Base-by-base conservation (phyloP, 1,140 invertebrate species). In the Atta cephalotes region DNA sequence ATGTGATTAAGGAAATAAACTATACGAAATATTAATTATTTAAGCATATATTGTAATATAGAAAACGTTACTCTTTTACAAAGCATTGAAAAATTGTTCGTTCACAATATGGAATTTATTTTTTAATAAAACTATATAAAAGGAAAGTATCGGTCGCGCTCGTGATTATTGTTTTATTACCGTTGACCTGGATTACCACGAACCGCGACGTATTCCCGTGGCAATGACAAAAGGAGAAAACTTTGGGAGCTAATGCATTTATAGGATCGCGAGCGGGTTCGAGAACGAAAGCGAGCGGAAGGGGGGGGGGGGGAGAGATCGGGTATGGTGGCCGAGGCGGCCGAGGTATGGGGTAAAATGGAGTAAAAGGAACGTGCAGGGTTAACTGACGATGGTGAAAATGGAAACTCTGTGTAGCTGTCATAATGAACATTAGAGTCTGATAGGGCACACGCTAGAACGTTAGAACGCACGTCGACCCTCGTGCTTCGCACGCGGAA, bases 391-490 rank as follows among this genome's bases (percentile, higher is more conserved):
- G 88, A 81, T 66, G 89, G 65, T 89, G 93, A 93, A 93, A 94
- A 94, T 93, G 93, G 93, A 94, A 93, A 94, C 92, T 92, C 89
- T 90, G 90, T 93, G 93, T 93, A 93, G 89, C 93, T 94, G 92
- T 93, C 93, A 93, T 93, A 93, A 93, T 86, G 88, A 91, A 91
- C 90, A 93, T 93, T 94, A 93, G 85, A 91, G 91, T 76, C 60
- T 28, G 88, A 53, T 60, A 60, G 49, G 72, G 16, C 79, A 58
- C 60, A 39, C 31, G 49, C 35, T 31, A 62, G 31, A 79, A 56
- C 56, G 78, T 81, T 71, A 58, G 49, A 80, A 56, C 58, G 62
- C 78, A 58, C 77, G 85, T 51, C 88, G 63, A 88, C 71, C 89
- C 77, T 84, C 60, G 25, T 39, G 49, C 18, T 63, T 85, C 49